Conservation (phyloP, 2,888 invertebrate genomes). For the Caenorhabditis becei region DNA sequence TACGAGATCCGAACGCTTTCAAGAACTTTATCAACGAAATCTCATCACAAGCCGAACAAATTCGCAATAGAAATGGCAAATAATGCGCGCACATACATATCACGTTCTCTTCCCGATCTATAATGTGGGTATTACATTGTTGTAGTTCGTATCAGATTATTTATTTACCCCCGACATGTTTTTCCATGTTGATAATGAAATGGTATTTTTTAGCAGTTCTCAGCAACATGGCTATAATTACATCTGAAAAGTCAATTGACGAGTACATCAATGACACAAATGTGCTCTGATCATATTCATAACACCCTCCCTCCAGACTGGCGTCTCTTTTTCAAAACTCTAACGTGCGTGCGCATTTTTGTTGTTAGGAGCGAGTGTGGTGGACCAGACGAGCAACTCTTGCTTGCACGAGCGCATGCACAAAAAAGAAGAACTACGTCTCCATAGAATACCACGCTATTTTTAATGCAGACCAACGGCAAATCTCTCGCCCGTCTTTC, state of each 20-base stretch:
- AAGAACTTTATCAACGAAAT: conserved; percentile 81
- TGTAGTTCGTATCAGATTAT: background rate
- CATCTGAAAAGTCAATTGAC: too few species aligned
- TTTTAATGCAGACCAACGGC: conserved; percentile 5
- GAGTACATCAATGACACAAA: too few species aligned
- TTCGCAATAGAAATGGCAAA: conserved; percentile 73
- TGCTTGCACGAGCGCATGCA: background rate
- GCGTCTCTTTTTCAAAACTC: background rate
- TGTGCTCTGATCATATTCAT: too few species aligned
- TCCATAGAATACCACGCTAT: background rate
- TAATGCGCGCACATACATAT: conserved; percentile 8
- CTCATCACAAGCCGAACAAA: conserved; percentile 80
- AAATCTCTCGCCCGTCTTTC: conserved; percentile 19
- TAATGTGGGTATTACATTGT: conserved; percentile 26
- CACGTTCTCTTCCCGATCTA: conserved; percentile 4
- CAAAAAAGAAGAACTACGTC: background rate
- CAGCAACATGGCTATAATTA: too few species aligned
- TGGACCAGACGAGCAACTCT: conserved; percentile 1
- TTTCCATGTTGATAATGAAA: conserved; percentile 10
- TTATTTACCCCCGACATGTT: conserved; percentile 18
- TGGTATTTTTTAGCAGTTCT: too few species aligned
- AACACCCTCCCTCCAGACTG: too few species aligned
- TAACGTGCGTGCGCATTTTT: background rate
- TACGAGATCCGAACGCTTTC: conserved; percentile 81
- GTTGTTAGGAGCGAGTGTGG: conserved; percentile 9